Conservation (phyloP, 2,113 vertebrate species). For the Cryptomyrus ogoouensis region DNA sequence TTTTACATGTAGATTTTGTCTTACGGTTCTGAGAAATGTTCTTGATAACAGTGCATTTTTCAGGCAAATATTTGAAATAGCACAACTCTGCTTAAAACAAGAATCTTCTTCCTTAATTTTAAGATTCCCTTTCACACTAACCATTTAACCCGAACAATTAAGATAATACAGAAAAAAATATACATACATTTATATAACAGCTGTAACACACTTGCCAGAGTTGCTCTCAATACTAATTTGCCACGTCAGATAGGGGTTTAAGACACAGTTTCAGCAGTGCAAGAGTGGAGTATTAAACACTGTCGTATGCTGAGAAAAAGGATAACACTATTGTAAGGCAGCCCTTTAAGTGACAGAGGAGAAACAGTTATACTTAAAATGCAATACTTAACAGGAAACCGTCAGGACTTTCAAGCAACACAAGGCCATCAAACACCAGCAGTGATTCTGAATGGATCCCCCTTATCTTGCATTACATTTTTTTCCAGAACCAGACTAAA, state of each 20-base stretch:
- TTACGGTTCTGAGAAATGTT: not conserved
- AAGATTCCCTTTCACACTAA: not conserved
- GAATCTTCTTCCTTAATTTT: not conserved
- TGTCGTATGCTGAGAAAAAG: not conserved
- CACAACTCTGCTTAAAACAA: not conserved
- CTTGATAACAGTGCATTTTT: not conserved
- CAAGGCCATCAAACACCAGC: not conserved
- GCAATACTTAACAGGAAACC: not conserved
- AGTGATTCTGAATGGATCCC: not conserved
- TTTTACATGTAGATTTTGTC: not conserved
- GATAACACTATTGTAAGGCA: not conserved
- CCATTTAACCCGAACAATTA: not conserved
- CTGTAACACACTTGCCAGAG: not conserved
- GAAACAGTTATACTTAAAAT: not conserved
- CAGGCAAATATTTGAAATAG: conserved; percentile 9
- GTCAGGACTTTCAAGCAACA: not conserved
- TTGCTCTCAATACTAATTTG: not conserved
- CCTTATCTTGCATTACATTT: not conserved
- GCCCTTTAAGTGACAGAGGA: not conserved
- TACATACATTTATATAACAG: not conserved
- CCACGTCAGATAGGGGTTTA: not conserved
- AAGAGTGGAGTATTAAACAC: not conserved
- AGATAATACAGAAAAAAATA: not conserved
- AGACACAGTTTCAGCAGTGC: not conserved
- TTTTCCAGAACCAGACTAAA: not conserved